Base-by-base conservation (phyloP, 2,113 vertebrate genomes). In the Bettongia penicillata region DNA sequence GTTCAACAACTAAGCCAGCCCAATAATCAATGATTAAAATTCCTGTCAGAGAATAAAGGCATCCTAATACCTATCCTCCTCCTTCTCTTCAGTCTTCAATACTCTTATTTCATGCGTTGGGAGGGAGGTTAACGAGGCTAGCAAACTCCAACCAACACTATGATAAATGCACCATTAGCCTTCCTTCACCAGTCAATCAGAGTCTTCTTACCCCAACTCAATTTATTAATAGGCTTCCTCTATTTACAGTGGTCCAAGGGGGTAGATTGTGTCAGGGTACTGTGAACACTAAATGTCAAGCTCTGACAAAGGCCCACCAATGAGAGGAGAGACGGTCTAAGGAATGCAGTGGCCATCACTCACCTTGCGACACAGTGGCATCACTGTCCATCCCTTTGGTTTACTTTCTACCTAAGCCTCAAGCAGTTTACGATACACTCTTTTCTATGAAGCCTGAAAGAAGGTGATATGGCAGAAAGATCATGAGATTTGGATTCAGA, bases 211-310 rank as follows among this genome's bases (percentile, higher is more conserved):
- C 50, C 96, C 96, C 96, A 97, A 95, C 95, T 96, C 91, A 53
- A 61, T 92, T 97, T 97, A 97, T 98, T 97, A 97, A 98, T 97
- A 98, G 97, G 95, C 93, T 96, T 93, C 96, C 95, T 96, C 52
- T 96, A 98, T 92, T 96, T 96, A 91, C 96, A 96, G 93, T 90
- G 93, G 57, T 92, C 93, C 92, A 93, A 94, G 94, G 92, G 92
- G 96, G 57, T 43, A 89, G 92, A 96, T 96, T 53, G 95, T 96
- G 95, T 91, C 90, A 94, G 96, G 90, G 57, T 96, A 92, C 95
- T 91, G 0, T 0, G 96, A 96, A 91, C 51, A 52, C 97, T 96
- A 97, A 96, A 94, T 91, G 93, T 94, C 77, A 94, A 93, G 53
- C 90, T 57, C 94, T 97, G 94, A 53, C 48, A 84, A 93, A 90